Evolutionary conservation across 2,888 invertebrate genomes (phyloP).

Genomic region (Hirtodrosophila alboralis): DNA sequence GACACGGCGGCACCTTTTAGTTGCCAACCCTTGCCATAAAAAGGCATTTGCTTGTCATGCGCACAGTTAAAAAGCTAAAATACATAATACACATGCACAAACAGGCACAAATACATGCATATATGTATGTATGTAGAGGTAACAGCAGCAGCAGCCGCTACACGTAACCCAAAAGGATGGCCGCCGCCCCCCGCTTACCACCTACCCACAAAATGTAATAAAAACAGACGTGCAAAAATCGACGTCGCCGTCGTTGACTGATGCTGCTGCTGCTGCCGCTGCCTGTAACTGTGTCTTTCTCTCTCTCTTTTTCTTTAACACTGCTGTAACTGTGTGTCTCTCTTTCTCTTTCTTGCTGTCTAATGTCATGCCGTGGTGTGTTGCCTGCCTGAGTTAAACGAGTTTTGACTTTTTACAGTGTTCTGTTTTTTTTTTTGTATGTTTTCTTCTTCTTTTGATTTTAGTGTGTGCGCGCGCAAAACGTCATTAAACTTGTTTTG

Average conservation of each 20-base stretch:
- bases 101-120: slow-evolving; percentile 5
- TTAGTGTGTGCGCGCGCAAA: slow-evolving; percentile 69
- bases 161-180: slow-evolving; percentile 62
- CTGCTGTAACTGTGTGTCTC: slow-evolving; percentile 46
- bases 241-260: slow-evolving; percentile 9
- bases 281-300: slow-evolving; percentile 45
- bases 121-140: neutral
- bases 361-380: neutral
- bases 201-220: slow-evolving; percentile 73
- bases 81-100: slow-evolving; percentile 37
- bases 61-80: slow-evolving; percentile 51
- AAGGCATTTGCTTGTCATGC: slow-evolving; percentile 61
- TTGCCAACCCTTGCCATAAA: slow-evolving; percentile 74
- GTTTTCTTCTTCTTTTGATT: slow-evolving; percentile 40
- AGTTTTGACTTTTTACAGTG: slow-evolving; percentile 35
- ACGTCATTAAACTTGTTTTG: slow-evolving; percentile 82
- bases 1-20: slow-evolving; percentile 39
- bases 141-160: slow-evolving; percentile 26
- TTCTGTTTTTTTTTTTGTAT: slow-evolving; percentile 31
- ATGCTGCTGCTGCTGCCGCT: slow-evolving; percentile 17
- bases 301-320: slow-evolving; percentile 22
- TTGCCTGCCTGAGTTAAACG: slow-evolving; percentile 37
- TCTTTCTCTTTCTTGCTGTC: slow-evolving; percentile 28
- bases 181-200: slow-evolving; percentile 39
- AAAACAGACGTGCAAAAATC: slow-evolving; percentile 76